These are phyloP conservation scores for Sarotherodon lohbergeri DNA, from an alignment of 2,113 vertebrate genomes.

Conservation along the genomic window DNA sequence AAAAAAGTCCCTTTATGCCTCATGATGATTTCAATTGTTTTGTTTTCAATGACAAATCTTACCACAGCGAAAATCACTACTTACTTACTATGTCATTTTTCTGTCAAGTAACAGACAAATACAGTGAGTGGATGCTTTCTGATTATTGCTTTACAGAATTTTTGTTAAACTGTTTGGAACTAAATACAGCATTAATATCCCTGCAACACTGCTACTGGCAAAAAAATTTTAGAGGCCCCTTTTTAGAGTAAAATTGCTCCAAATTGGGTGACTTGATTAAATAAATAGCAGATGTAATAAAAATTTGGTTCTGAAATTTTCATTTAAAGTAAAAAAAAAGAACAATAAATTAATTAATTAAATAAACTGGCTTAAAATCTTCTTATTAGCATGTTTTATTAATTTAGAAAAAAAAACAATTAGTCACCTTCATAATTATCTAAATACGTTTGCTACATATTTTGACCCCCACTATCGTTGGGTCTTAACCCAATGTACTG, in stretches of 20 bases:
- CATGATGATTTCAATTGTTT: not conserved
- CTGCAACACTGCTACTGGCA: constrained; percentile 51
- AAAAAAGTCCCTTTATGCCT: not conserved
- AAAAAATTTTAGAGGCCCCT: not conserved
- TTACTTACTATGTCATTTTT: not conserved
- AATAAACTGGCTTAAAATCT: not conserved
- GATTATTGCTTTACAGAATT: constrained; percentile 70
- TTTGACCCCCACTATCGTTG: not conserved
- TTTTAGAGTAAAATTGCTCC: not conserved
- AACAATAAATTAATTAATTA: not conserved
- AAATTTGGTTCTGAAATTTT: not conserved
- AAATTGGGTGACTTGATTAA: not conserved
- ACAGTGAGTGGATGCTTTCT: not conserved
- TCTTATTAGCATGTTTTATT: not conserved
- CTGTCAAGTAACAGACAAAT: not conserved
- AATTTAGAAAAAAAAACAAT: not conserved
- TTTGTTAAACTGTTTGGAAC: constrained; percentile 29
- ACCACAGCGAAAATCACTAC: not conserved
- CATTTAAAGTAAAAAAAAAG: not conserved
- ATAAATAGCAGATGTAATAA: not conserved
- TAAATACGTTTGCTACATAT: constrained; percentile 44
- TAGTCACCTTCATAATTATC: not conserved
- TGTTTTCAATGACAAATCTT: not conserved
- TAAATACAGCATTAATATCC: constrained; percentile 35
- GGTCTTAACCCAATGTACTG: not conserved